Base-by-base conservation (phyloP, 2,888 invertebrate genomes). In the Phorcus lineatus region DNA sequence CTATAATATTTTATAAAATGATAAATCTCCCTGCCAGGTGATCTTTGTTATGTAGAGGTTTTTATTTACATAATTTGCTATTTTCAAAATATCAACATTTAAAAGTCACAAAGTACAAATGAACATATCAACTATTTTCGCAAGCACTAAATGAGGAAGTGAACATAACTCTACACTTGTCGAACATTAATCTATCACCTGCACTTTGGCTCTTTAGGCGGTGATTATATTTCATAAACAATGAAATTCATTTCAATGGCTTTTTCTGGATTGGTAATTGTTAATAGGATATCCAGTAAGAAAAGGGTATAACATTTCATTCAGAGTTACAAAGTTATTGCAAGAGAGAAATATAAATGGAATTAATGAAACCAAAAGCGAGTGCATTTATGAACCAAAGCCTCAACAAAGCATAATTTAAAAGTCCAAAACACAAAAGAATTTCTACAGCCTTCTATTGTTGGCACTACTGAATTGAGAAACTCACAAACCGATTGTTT, bases 201-300 rank as follows among this genome's bases (percentile, higher is more conserved):
- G 11, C 62, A 24, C 28, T 47, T 62, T 62, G n/a, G 16, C 36
- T 36, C 70, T 36, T 31, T 70, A 28, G 7, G 36, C 24, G 40
- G 28, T 36, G 70, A 31, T 40, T 40, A 40, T 19, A 19, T 70
- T 40, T n/a, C 36, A 70, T 70, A 40, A 67, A 70, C 31, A 36
- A 70, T 40, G 36, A 16, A 70, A 36, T n/a, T n/a, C 9, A 1
- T 11, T 70, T 70, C 70, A 31, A 36, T 70, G 40, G 70, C 28
- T 31, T 70, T 31, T 70, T 70, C 19, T 70, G 36, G 70, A 70
- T 70, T 70, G 70, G 70, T 70, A 70, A 70, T 70, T 70, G 70
- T 70, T 40, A 31, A 36, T 36, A 70, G 70, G 16, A 70, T 36
- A 36, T 36, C 36, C 31, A 19, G 7, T 19, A 19, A 70, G 19